Evolutionary conservation across 2,113 vertebrate genomes (phyloP).

Genomic region (Edolisoma coerulescens): DNA sequence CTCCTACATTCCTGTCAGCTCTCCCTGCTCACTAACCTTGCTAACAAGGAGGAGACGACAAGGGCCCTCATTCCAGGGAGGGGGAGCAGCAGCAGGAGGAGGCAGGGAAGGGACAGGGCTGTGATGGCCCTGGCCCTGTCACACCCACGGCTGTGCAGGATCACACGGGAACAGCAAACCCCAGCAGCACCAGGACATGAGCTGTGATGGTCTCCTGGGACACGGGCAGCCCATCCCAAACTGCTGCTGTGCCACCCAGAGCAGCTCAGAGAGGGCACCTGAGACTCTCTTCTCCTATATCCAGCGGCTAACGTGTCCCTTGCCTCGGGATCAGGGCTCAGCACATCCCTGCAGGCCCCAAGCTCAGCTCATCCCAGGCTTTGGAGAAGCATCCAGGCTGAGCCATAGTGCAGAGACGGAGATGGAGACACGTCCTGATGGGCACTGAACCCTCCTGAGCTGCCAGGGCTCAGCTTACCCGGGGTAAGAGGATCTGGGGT

Average conservation of each 20-base stretch:
- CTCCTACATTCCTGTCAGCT: neutral
- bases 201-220: neutral
- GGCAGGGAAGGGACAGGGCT: neutral
- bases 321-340: fast-evolving
- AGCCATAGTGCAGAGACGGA: fast-evolving
- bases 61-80: neutral
- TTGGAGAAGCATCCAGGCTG: neutral
- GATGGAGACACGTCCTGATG: neutral
- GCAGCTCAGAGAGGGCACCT: neutral
- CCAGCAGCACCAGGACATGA: fast-evolving
- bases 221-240: neutral
- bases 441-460: neutral
- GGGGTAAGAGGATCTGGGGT: neutral
- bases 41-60: neutral
- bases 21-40: neutral
- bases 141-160: neutral
- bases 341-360: neutral
- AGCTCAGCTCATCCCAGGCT: neutral
- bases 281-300: neutral
- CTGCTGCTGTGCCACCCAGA: neutral
- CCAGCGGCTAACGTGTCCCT: fast-evolving
- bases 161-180: neutral
- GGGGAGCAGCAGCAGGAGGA: neutral
- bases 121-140: neutral
- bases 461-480: neutral